These are phyloP conservation scores for Mactromeris polynyma DNA, from an alignment of 2,888 invertebrate genomes.

Conservation along the genomic window DNA sequence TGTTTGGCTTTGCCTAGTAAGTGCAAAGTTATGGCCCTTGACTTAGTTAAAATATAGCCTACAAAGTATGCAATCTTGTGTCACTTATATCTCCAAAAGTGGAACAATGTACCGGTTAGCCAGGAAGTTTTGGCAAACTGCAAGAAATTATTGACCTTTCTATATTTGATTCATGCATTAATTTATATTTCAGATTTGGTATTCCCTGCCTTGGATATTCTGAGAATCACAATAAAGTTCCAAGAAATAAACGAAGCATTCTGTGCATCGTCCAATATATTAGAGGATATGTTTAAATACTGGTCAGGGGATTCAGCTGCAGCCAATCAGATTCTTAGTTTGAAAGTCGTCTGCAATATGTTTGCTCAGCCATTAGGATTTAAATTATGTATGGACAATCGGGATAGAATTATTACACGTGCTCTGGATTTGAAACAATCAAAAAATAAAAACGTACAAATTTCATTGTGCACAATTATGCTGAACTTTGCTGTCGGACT, in stretches of 20 bases:
- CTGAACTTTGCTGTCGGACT: conserved; percentile 91
- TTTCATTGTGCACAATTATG: conserved; percentile 92
- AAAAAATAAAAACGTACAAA: conserved; percentile 89
- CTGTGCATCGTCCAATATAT: conserved; percentile 87
- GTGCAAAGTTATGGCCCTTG: too few relatives aligned
- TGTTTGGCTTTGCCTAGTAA: too few relatives aligned
- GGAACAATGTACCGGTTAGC: too few relatives aligned
- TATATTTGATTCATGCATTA: not conserved
- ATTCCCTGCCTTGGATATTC: conserved; percentile 96
- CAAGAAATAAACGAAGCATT: conserved; percentile 90
- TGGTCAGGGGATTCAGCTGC: conserved; percentile 74
- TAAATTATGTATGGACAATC: conserved; percentile 75
- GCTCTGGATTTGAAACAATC: conserved; percentile 72
- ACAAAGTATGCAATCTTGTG: too few relatives aligned
- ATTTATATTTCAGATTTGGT: conserved; percentile 89
- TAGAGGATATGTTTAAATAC: conserved; percentile 87
- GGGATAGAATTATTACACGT: conserved; percentile 78
- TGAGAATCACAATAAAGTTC: conserved; percentile 93
- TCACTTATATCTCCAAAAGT: too few relatives aligned
- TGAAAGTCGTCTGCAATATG: conserved; percentile 92
- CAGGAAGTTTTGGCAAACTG: too few relatives aligned
- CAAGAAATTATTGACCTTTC: too few relatives aligned
- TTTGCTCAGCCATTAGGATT: conserved; percentile 90
- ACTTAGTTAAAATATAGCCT: too few relatives aligned
- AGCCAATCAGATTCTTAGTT: conserved; percentile 88